A percentile compares a stretch with the other conserved stretches of the same genome.
phyloP scores from a whole-genome alignment of 2,113 vertebrate genomes.

The Silurus meridionalis region DNA sequence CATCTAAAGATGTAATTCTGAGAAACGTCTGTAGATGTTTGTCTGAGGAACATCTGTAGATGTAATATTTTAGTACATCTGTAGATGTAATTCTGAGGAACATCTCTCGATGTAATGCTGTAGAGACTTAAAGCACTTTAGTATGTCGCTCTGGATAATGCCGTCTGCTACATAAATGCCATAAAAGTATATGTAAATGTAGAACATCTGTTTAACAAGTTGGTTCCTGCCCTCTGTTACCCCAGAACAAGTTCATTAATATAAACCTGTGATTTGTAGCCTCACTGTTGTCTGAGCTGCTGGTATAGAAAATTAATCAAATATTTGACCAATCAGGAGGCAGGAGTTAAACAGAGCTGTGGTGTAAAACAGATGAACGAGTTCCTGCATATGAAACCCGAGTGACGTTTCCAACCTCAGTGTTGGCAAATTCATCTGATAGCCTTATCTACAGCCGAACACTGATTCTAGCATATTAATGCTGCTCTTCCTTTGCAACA shows the following conservation, averaged over 20 bases:
- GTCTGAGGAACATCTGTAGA: too few species aligned
- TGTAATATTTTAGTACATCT: too few species aligned
- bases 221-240: neutral
- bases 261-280: neutral
- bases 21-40: too few species aligned
- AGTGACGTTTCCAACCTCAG: neutral
- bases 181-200: neutral
- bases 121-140: too few species aligned
- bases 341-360: neutral
- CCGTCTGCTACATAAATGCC: too few species aligned
- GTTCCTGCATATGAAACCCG: neutral
- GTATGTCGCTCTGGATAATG: too few species aligned
- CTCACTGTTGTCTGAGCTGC: neutral
- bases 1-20: too few species aligned
- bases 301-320: neutral
- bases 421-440: conserved; percentile 21
- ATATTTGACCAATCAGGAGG: neutral
- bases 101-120: too few species aligned
- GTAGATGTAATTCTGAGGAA: too few species aligned
- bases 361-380: neutral
- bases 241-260: too few species aligned
- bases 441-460: neutral
- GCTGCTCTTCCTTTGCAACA: neutral
- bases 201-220: neutral
- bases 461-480: conserved; percentile 32